Conservation (phyloP, 2,888 invertebrate species). For the Ormia ochracea region DNA sequence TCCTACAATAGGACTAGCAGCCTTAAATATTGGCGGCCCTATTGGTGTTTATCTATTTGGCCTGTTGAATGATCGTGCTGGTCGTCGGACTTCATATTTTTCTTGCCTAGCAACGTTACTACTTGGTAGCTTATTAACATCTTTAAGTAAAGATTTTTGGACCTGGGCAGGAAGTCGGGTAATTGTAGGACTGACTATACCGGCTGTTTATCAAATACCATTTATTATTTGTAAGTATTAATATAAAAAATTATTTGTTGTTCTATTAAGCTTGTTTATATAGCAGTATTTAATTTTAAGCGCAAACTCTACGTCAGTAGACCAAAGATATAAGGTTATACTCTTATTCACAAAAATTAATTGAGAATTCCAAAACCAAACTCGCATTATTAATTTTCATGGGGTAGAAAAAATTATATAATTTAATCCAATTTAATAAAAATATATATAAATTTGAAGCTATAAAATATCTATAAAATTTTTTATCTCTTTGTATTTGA, state of each 20-base stretch:
- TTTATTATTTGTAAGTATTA: conserved; percentile 93
- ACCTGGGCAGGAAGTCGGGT: conserved; percentile 88
- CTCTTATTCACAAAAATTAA: no score
- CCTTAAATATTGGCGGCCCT: conserved; percentile 91
- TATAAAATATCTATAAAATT: no score
- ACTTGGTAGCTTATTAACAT: conserved; percentile 87
- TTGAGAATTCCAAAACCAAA: no score
- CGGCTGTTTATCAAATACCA: conserved; percentile 95
- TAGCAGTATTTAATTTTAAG: no score
- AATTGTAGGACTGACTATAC: conserved; percentile 92
- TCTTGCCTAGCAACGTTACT: conserved; percentile 89
- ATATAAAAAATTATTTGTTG: background rate
- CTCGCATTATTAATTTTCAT: no score
- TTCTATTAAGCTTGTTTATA: no score
- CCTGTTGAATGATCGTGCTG: conserved; percentile 89
- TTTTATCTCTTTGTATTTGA: no score
- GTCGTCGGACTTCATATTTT: conserved; percentile 90
- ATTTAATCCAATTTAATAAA: no score
- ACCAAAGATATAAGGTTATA: no score
- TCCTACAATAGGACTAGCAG: conserved; percentile 90
- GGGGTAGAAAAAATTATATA: no score
- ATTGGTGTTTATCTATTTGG: conserved; percentile 94
- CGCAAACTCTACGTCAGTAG: no score
- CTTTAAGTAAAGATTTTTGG: conserved; percentile 87
- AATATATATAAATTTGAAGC: no score